Evolutionary conservation across 1,140 invertebrate genomes (phyloP).

Genomic region (Hyles euphorbiae): DNA sequence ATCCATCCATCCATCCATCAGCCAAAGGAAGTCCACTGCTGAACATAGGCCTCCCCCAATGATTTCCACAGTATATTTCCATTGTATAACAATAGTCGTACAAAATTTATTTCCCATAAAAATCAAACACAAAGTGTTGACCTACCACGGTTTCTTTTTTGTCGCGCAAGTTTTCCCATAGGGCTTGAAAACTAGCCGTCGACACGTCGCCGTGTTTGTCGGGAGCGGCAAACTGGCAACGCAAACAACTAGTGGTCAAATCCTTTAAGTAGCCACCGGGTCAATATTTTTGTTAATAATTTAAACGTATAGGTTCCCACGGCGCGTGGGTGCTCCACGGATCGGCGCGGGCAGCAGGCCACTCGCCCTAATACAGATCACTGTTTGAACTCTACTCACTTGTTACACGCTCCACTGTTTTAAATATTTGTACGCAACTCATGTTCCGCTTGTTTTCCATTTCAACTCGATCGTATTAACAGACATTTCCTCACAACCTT

Average conservation of each 20-base stretch:
- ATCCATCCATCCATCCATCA: too few species aligned
- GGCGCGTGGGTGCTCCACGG: conserved; percentile 34
- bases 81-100: too few species aligned
- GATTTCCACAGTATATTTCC: too few species aligned
- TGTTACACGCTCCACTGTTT: not conserved
- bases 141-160: conserved; percentile 10
- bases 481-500: too few species aligned
- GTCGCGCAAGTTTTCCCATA: conserved; percentile 49
- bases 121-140: conserved; percentile 27
- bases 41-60: too few species aligned
- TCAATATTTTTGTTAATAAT: conserved; percentile 74
- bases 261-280: conserved; percentile 69
- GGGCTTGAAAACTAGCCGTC: conserved; percentile 50
- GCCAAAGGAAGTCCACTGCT: too few species aligned
- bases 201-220: conserved; percentile 46
- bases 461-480: too few species aligned
- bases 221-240: conserved; percentile 55
- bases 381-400: conserved; percentile 9
- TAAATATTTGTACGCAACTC: not conserved
- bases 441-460: too few species aligned
- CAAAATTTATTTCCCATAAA: not conserved
- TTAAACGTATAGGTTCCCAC: conserved; percentile 60
- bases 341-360: conserved; percentile 49
- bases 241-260: conserved; percentile 65
- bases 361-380: conserved; percentile 31